A percentile compares a stretch with the other conserved stretches of the same genome.
Conservation (phyloP, 2,797 vertebrate genomes). For the Ctenosaura bakeri region DNA sequence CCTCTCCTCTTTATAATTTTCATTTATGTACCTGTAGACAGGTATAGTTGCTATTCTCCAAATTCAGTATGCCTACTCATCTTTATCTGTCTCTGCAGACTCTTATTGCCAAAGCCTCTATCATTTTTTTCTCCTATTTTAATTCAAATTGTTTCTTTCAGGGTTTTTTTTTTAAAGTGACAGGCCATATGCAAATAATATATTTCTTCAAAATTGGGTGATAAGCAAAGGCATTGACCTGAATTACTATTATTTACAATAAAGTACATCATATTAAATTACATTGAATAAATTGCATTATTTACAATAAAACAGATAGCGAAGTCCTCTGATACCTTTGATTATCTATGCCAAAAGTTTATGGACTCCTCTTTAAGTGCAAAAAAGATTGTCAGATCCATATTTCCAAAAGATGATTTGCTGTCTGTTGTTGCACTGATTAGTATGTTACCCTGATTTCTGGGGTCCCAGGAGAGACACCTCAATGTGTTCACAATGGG, state of each 20-base stretch:
- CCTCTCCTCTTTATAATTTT: constrained; percentile 59
- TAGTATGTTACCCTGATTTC: too few relatives aligned
- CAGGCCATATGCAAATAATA: constrained; percentile 9
- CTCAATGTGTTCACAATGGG: too few relatives aligned
- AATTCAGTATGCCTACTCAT: constrained; percentile 63
- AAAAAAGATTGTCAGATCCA: not conserved
- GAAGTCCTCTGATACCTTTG: not conserved
- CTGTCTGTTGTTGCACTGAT: not conserved
- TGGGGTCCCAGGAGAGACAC: too few relatives aligned
- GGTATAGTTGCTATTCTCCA: constrained; percentile 62
- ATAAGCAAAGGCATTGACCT: not conserved
- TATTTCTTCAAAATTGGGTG: constrained; percentile 18
- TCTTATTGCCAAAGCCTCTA: constrained; percentile 58
- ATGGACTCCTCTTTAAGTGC: not conserved
- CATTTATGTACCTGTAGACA: constrained; percentile 67
- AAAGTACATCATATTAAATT: too few relatives aligned
- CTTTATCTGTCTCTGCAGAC: constrained; percentile 68
- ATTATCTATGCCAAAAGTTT: not conserved
- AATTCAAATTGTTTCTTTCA: constrained; percentile 55
- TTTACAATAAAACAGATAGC: constrained; percentile 15
- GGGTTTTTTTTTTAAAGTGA: not conserved
- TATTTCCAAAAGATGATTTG: not conserved
- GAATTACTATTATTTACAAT: constrained; percentile 2
- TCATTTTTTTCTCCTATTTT: constrained; percentile 50
- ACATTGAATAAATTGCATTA: not conserved